Evolutionary conservation across 2,888 invertebrate genomes (phyloP), one percentile per base, ranked within the genome.

Genomic region (Charanyca ferruginea): DNA sequence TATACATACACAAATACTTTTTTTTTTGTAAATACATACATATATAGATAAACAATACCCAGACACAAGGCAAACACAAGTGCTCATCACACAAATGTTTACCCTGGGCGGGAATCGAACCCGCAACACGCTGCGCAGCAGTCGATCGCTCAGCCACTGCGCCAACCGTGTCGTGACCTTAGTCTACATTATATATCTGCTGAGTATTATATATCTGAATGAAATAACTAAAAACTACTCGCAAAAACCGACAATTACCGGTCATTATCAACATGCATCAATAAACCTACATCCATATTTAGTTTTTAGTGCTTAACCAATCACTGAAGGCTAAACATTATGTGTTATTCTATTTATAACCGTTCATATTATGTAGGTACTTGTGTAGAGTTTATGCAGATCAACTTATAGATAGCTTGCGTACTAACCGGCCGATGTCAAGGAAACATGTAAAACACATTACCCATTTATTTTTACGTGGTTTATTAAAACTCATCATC

Each of bases 381-480:
- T n/a, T 13, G 16, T 32, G 47, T 32, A 5, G 2, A 61, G 49
- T 59, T 58, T 65, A 73, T 78, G 79, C 69, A 78, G 47, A 73
- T 65, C 48, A n/a, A 52, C 20, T 8, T 20, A 47, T 23, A 47
- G 54, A 58, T 73, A 61, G 42, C 41, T 13, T 38, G 47, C 0
- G 20, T 6, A 44, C 9, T 66, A 48, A 58, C 13, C 48, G 16
- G 45, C 47, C 16, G 64, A 42, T 58, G 70, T 77, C 65, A 79
- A 79, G 77, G 75, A n/a, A 38, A 53, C 18, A 13, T 63, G 32
- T 54, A 35, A 57, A 69, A 78, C 45, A 23, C 62, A 57, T 61
- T 47, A 53, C 64, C 65, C 9, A 32, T 45, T 70, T 75, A 32
- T 75, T 74, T 71, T 55, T 52, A 59, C 49, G 20, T 49, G 48